These are phyloP conservation scores for Ophion slaviceki DNA, from an alignment of 2,888 invertebrate species.

Conservation along the genomic window DNA sequence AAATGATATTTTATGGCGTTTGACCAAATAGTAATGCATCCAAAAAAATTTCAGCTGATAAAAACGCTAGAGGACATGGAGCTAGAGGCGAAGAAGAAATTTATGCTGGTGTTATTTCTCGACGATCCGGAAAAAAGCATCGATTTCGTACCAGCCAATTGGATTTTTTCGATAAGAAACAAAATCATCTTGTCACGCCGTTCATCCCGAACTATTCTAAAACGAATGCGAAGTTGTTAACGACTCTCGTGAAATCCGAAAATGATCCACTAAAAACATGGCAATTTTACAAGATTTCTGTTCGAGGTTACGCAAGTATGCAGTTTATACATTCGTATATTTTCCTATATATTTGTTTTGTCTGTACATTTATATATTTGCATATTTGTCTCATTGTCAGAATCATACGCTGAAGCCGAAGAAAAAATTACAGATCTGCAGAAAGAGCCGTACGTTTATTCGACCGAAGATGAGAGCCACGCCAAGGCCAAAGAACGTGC, in stretches of 20 bases:
- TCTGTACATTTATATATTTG: background rate
- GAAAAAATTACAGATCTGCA: slow-evolving; percentile 4
- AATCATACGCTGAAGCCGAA: slow-evolving; percentile 13
- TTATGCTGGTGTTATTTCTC: slow-evolving; percentile 27
- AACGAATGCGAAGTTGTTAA: slow-evolving; percentile 18
- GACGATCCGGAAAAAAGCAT: slow-evolving; percentile 21
- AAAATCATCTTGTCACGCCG: slow-evolving; percentile 31
- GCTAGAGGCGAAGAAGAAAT: slow-evolving; percentile 12
- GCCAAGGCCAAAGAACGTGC: slow-evolving; percentile 11
- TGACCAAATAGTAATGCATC: too few species aligned
- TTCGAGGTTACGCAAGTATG: slow-evolving; percentile 43
- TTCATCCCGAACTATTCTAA: slow-evolving; percentile 31
- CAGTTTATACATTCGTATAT: background rate
- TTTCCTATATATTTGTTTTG: background rate
- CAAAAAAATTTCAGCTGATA: background rate
- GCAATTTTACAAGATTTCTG: slow-evolving; percentile 26
- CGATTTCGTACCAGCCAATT: slow-evolving; percentile 37
- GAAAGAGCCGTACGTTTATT: slow-evolving; percentile 6
- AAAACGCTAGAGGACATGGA: background rate
- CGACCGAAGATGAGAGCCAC: slow-evolving; percentile 35
- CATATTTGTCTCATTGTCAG: too few species aligned
- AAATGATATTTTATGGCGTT: too few species aligned
- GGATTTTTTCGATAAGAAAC: slow-evolving; percentile 17
- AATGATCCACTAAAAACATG: slow-evolving; percentile 1
- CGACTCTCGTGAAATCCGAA: background rate